These are phyloP conservation scores for Hyposoter didymator DNA, from an alignment of 2,888 invertebrate species.

Conservation along the genomic window DNA sequence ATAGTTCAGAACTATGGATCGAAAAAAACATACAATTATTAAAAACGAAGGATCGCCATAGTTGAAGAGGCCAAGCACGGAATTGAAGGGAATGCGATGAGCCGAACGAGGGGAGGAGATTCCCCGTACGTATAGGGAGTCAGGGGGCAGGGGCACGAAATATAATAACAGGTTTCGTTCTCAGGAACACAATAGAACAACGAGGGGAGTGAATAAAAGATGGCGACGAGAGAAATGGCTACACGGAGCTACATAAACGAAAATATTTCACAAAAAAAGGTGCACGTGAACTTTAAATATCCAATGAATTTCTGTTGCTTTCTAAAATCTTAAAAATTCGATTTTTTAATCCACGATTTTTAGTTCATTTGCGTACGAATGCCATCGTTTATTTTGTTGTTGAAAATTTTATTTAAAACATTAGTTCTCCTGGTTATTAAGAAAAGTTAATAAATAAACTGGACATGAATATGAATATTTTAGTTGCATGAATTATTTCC, in stretches of 20 bases:
- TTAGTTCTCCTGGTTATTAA: background rate
- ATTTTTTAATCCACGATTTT: background rate
- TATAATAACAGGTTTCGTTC: constrained; percentile 76
- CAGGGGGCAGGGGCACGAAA: constrained; percentile 59
- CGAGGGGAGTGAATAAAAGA: constrained; percentile 71
- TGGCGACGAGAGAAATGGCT: constrained; percentile 66
- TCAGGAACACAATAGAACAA: constrained; percentile 73
- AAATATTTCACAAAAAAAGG: background rate
- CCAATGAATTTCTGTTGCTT: background rate
- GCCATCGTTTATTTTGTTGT: background rate
- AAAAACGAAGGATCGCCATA: constrained; percentile 40
- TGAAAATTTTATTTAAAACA: background rate
- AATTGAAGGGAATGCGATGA: constrained; percentile 54
- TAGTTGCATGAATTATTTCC: background rate
- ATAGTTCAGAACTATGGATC: background rate
- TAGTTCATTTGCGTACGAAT: too few relatives aligned
- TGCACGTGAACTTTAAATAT: background rate
- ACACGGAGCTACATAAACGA: background rate
- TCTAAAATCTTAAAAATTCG: background rate
- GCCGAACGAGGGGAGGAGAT: constrained; percentile 47
- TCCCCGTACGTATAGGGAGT: constrained; percentile 39
- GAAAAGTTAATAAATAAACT: background rate
- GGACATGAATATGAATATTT: constrained; percentile 8
- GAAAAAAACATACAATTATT: background rate
- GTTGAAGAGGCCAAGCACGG: constrained; percentile 25